Conservation (phyloP, 2,113 vertebrate species). For the Mystacornis crossleyi region DNA sequence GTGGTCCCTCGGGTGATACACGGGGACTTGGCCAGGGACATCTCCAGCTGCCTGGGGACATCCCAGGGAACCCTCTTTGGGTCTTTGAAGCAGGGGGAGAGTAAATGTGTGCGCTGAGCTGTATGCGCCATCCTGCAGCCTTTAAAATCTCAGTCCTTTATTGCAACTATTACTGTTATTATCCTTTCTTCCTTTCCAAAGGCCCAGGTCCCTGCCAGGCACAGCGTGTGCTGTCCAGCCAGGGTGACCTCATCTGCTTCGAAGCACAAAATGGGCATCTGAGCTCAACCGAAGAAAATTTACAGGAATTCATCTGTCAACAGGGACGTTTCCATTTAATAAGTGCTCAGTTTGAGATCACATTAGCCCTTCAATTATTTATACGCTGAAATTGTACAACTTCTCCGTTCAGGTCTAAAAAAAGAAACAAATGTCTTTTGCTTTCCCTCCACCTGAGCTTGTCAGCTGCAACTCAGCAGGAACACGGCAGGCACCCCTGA, state of each 20-base stretch:
- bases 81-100: not conserved
- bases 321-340: slow-evolving; percentile 64
- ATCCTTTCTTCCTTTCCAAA: not conserved
- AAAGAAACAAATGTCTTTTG: slow-evolving; percentile 9
- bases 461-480: not conserved
- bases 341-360: slow-evolving; percentile 60
- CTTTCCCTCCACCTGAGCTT: not conserved
- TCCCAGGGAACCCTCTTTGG: not conserved
- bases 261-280: slow-evolving; percentile 17
- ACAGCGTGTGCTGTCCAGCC: slow-evolving; percentile 40
- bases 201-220: slow-evolving; percentile 11
- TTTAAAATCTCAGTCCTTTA: not conserved
- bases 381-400: slow-evolving; percentile 33
- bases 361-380: slow-evolving; percentile 63
- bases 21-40: rapidly evolving
- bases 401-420: not conserved
- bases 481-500: rapidly evolving
- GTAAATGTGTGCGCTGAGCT: not conserved
- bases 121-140: not conserved
- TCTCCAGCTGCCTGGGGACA: not conserved
- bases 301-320: slow-evolving; percentile 68
- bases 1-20: rapidly evolving
- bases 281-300: slow-evolving; percentile 60
- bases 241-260: slow-evolving; percentile 61
- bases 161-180: not conserved